Evolutionary conservation across 2,113 vertebrate genomes (phyloP), one percentile per base, ranked within the genome.

Genomic region (Sturnus vulgaris): DNA sequence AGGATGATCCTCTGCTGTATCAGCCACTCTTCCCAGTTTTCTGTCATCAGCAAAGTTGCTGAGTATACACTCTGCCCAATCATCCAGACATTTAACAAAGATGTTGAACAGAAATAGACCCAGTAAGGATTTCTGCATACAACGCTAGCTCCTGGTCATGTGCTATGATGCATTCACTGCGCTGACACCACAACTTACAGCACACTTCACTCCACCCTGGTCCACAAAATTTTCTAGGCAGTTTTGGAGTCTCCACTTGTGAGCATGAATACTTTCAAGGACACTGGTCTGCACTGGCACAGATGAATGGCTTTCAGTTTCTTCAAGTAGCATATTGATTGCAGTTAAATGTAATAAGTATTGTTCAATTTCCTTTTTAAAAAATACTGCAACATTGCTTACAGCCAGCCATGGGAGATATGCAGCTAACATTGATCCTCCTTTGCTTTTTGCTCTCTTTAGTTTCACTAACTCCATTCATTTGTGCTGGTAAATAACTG

Each of bases 141-240:
- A 39, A 16, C 0, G 0, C 15, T 57, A 42, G 30, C 30, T 68
- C n/a, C 55, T 37, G 19, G 15, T 42, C n/a, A 76, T 42, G 39
- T 7, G 10, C 24, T 73, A 49, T 27, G 84, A 65, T 28, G 23
- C 6, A 73, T 50, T 59, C 28, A 50, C 23, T 39, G 2, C 56
- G 50, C 60, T 70, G 30, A 60, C 21, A 65, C 5, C 18, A 77
- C 50, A 78, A 79, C 4, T 78, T 82, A 61, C 12, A 56, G 42
- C 18, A 39, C 18, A 23, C 4, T 83, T 69, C 76, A 78, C 27
- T 61, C 50, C 11, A 40, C 15, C 39, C 19, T 23, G 55, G 30
- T 52, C 46, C 65, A 61, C 11, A 21, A 33, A 78, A 65, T 33
- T 56, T 85, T 78, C 55, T 82, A 30, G n/a, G 30, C 19, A 40